Evolutionary conservation across 1,140 invertebrate species (phyloP).

Genomic region (roundworm (Caenorhabditis elegans)): WBcel235 BX284604.4:8954001-8954500

Average conservation of each 20-base stretch:
- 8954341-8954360: no score
- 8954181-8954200: no score
- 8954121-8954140: no score
- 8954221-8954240: no score
- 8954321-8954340: background rate
- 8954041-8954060: no score
- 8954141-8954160: no score
- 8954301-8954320: background rate
- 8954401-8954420: background rate
- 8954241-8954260: background rate
- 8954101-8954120: no score
- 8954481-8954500: background rate
- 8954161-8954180: no score
- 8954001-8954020: no score
- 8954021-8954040: no score
- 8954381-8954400: constrained; percentile 20
- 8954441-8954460: background rate
- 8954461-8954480: background rate
- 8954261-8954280: background rate
- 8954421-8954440: constrained; percentile 18
- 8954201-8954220: background rate
- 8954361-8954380: background rate
- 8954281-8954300: background rate
- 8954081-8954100: no score
- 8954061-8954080: no score